phyloP scores from a whole-genome alignment of 2,113 vertebrate species.

The Odobenus rosmarus region DNA sequence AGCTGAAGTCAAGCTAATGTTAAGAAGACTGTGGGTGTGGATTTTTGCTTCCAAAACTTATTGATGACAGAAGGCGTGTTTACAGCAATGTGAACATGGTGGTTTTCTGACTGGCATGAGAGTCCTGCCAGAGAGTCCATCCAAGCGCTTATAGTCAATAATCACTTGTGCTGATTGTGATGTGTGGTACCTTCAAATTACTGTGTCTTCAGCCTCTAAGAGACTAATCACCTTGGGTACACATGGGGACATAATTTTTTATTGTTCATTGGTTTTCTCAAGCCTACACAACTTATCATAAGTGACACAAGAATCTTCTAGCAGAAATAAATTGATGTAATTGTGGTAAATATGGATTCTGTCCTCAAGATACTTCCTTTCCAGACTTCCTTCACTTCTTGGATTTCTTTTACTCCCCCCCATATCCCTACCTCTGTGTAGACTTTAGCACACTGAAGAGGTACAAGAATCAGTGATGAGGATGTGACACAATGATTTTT shows the following conservation, averaged over 20 bases:
- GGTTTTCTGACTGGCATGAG: not conserved
- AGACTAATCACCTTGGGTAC: conserved; percentile 24
- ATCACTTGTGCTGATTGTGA: conserved; percentile 13
- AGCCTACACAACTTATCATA: not conserved
- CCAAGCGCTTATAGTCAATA: not conserved
- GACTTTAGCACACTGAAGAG: not conserved
- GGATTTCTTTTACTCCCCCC: not conserved
- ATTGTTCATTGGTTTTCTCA: conserved; percentile 1
- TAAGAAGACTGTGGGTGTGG: not conserved
- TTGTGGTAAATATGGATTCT: conserved; percentile 35
- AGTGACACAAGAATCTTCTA: conserved; percentile 16
- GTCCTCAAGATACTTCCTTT: not conserved
- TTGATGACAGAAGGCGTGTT: not conserved
- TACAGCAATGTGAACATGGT: not conserved
- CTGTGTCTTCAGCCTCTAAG: conserved; percentile 40
- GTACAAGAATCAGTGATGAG: not conserved
- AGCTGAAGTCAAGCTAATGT: conserved; percentile 16
- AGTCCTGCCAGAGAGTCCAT: not conserved
- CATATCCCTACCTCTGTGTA: not conserved
- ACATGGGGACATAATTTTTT: not conserved
- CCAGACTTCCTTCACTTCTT: not conserved
- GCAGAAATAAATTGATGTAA: conserved; percentile 20
- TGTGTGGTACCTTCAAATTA: conserved; percentile 5
- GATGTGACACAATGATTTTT: conserved; percentile 15
- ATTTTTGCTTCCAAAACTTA: conserved; percentile 32